Evolutionary conservation across 2,113 vertebrate species (phyloP).

Genomic region (Carettochelys insculpta): DNA sequence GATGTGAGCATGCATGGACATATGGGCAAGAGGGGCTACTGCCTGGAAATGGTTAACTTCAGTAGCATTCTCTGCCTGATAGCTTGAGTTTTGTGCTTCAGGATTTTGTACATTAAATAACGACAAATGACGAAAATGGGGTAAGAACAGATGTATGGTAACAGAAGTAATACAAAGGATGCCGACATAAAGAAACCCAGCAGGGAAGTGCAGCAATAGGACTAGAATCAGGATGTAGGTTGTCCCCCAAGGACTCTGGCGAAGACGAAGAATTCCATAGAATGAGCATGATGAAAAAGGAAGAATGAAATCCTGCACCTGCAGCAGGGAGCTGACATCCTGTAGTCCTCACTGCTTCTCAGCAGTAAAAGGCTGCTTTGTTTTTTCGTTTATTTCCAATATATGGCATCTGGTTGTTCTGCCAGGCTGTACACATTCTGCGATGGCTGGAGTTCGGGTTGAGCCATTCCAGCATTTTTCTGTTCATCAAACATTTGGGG

Average conservation of each 20-base stretch:
- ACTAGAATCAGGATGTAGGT: too few relatives aligned
- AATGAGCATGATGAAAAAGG: background rate
- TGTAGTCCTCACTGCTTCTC: background rate
- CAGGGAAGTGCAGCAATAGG: background rate
- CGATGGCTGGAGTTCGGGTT: background rate
- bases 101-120: background rate
- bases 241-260: background rate
- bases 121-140: background rate
- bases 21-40: background rate
- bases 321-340: background rate
- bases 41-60: background rate
- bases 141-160: background rate
- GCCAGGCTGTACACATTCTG: background rate
- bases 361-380: background rate
- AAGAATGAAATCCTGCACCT: background rate
- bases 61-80: background rate
- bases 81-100: background rate
- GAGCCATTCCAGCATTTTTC: background rate
- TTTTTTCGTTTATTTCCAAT: too few relatives aligned
- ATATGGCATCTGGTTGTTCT: background rate
- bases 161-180: background rate
- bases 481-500: background rate
- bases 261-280: background rate
- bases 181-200: background rate
- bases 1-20: background rate